Percentiles rank a stretch among this genome's conserved stretches.
Evolutionary conservation across 2,797 vertebrate genomes (phyloP).

Genomic region (Sparidentex hasta): DNA sequence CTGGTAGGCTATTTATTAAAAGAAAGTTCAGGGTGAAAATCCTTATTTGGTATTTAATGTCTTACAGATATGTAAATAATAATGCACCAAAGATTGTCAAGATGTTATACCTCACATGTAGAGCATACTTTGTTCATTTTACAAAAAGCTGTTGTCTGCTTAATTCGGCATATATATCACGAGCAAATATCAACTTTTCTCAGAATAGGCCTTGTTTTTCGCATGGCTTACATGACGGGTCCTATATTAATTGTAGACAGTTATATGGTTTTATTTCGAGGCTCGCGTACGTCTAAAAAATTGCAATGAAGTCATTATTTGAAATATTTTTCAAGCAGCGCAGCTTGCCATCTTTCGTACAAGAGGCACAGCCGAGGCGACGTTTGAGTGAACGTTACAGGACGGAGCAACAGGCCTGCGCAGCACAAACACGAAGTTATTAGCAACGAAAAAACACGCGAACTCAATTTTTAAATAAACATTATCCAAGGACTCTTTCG

Average conservation of each 20-base stretch:
- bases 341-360: too few relatives aligned
- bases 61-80: too few relatives aligned
- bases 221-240: not conserved
- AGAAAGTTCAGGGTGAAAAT: too few relatives aligned
- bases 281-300: accelerated
- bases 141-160: not conserved
- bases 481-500: not conserved
- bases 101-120: not conserved
- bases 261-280: not conserved
- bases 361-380: not conserved
- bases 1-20: too few relatives aligned
- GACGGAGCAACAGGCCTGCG: not conserved
- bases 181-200: not conserved
- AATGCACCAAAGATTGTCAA: too few relatives aligned
- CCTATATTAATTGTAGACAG: not conserved
- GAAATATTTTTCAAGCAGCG: not conserved
- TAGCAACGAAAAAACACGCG: too few relatives aligned
- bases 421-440: not conserved
- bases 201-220: not conserved
- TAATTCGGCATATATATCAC: not conserved
- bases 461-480: not conserved
- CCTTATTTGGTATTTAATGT: too few relatives aligned
- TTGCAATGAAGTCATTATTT: not conserved
- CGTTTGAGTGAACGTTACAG: not conserved
- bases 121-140: not conserved